These are phyloP conservation scores for Laothoe populi DNA, from an alignment of 2,888 invertebrate genomes.

Conservation along the genomic window DNA sequence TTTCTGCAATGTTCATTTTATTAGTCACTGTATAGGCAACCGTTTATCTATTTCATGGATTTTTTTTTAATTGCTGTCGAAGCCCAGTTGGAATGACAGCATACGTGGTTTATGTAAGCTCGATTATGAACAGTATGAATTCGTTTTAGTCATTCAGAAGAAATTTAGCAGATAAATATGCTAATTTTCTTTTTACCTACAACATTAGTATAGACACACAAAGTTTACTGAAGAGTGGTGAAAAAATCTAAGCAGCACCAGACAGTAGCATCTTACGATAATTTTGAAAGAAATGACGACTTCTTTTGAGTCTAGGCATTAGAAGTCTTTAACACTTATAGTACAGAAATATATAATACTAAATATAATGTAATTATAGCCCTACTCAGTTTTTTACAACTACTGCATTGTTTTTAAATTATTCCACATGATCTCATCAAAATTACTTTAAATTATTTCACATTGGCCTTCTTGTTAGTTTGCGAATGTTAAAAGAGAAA, in stretches of 20 bases:
- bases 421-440: slow-evolving; percentile 36
- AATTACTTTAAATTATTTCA: slow-evolving; percentile 47
- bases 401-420: background rate
- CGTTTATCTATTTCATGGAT: slow-evolving; percentile 19
- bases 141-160: background rate
- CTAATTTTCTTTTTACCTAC: background rate
- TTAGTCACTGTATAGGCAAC: slow-evolving; percentile 9
- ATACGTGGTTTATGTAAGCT: background rate
- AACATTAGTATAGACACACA: background rate
- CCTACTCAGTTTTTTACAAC: background rate
- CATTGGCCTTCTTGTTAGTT: slow-evolving; percentile 44
- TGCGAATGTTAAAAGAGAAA: slow-evolving; percentile 53
- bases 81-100: background rate
- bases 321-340: background rate
- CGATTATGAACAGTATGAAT: background rate
- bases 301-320: no score
- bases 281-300: no score
- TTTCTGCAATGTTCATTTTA: slow-evolving; percentile 10
- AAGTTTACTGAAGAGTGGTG: no score
- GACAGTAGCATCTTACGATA: no score
- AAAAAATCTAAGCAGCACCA: no score
- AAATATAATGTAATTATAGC: background rate
- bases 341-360: background rate
- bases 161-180: background rate
- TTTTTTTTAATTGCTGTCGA: background rate